These are phyloP conservation scores for Brachyopa scutellaris DNA, from an alignment of 2,888 invertebrate genomes.

Conservation along the genomic window DNA sequence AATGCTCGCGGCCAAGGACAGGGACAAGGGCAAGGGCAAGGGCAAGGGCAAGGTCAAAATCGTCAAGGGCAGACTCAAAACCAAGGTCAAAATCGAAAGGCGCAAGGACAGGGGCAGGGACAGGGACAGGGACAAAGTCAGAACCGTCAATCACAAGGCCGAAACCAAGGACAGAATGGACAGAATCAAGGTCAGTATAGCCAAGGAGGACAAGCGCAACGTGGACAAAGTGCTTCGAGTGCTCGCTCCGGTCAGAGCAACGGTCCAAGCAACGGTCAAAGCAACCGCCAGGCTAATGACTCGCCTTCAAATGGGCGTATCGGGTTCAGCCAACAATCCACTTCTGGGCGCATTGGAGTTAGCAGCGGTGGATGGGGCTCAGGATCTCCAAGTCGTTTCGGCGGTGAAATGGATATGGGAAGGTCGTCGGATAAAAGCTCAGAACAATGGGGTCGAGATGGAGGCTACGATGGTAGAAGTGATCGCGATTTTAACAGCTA, in stretches of 20 bases:
- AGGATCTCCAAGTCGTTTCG: not conserved
- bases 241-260: not conserved
- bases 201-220: not conserved
- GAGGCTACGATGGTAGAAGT: slow-evolving; percentile 29
- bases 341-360: slow-evolving; percentile 9
- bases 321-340: slow-evolving; percentile 25
- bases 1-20: not conserved
- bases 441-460: not conserved
- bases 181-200: not conserved
- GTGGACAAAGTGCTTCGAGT: not conserved
- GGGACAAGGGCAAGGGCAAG: slow-evolving; percentile 3
- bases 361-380: not conserved
- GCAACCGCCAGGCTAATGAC: not conserved
- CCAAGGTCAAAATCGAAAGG: not conserved
- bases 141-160: not conserved
- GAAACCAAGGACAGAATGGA: not conserved
- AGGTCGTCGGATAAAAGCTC: not conserved
- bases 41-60: slow-evolving; percentile 1
- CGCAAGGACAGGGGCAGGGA: not conserved
- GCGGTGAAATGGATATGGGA: not conserved
- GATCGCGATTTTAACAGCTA: not conserved
- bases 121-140: not conserved
- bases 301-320: not conserved
- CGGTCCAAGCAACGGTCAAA: not conserved
- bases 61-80: not conserved